Conservation (phyloP, 2,113 vertebrate species). For the Gymnocephalus cernua region DNA sequence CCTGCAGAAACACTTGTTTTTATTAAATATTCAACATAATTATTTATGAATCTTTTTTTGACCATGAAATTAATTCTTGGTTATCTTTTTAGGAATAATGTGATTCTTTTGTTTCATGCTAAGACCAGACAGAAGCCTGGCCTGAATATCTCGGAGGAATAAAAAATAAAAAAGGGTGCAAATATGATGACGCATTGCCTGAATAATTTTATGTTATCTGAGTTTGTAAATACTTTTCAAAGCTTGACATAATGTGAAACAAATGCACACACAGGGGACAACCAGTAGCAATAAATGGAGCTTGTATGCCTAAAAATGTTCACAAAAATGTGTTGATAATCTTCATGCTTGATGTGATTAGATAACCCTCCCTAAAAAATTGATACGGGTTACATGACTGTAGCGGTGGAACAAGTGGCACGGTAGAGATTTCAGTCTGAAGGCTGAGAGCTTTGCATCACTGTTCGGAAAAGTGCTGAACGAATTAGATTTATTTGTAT, state of each 20-base stretch:
- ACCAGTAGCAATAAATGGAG: constrained; percentile 4
- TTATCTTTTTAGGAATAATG: too few relatives aligned
- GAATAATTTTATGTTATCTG: constrained; percentile 10
- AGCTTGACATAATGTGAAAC: constrained; percentile 1
- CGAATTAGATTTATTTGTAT: constrained; percentile 17
- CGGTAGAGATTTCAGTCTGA: not conserved
- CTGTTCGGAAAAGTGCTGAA: constrained; percentile 8
- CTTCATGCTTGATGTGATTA: constrained; percentile 4
- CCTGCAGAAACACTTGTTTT: not conserved
- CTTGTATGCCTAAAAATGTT: not conserved
- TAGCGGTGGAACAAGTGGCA: constrained; percentile 6
- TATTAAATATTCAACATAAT: not conserved
- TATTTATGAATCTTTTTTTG: too few relatives aligned
- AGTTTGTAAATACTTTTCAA: constrained; percentile 2
- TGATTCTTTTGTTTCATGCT: not conserved
- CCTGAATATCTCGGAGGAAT: not conserved
- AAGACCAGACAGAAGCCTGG: not conserved
- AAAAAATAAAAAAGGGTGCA: constrained; percentile 1
- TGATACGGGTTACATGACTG: constrained; percentile 1
- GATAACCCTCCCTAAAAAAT: constrained; percentile 16
- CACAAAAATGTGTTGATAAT: not conserved
- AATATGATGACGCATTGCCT: not conserved
- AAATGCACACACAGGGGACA: not conserved
- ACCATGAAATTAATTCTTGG: too few relatives aligned
- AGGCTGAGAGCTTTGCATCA: not conserved